Evolutionary conservation across 2,888 invertebrate genomes (phyloP), one percentile per base, ranked within the genome.

Genomic region (Priocnemis perturbator): DNA sequence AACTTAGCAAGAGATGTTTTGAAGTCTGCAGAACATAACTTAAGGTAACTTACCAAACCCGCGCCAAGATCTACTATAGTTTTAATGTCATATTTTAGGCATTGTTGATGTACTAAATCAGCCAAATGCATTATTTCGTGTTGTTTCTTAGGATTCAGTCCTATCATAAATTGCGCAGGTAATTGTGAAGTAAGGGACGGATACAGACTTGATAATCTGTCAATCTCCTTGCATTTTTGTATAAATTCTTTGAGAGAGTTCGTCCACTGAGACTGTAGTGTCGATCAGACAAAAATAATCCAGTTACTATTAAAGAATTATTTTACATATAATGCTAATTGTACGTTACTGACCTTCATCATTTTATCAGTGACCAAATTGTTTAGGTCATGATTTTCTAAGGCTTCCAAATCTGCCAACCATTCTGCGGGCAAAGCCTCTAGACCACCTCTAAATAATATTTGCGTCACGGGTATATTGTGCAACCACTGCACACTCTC

Each of bases 51-150:
- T 90, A 94, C 94, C 90, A 95, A 89, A 5, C 95, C 95, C 17
- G 93, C 92, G 15, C 95, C 95, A 79, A 95, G 91, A 87, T 95
- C 95, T 0, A 95, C 90, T 20, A 95, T 89, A 1, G 91, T 88
- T 58, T 91, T 86, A 66, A 92, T 91, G 7, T 89, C 85, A 7
- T 86, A 83, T 30, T 88, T 77, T n/a, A 83, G 78, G 79, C 93
- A 93, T 57, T 91, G 79, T 20, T 87, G 79, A 65, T 91, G 87
- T 20, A 94, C 90, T 77, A 93, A 89, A 44, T 91, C 89, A 1
- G 93, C 91, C 58, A 95, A 87, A 77, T 91, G 89, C 14, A 91
- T 78, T 56, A 95, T 93, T 90, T 95, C 95, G 75, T 95, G 94
- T 69, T 90, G 90, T 85, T 95, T 95, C 82, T 95, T 95, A 0